Base-by-base conservation (phyloP, 2,888 invertebrate species). In the Timema cristinae region DNA sequence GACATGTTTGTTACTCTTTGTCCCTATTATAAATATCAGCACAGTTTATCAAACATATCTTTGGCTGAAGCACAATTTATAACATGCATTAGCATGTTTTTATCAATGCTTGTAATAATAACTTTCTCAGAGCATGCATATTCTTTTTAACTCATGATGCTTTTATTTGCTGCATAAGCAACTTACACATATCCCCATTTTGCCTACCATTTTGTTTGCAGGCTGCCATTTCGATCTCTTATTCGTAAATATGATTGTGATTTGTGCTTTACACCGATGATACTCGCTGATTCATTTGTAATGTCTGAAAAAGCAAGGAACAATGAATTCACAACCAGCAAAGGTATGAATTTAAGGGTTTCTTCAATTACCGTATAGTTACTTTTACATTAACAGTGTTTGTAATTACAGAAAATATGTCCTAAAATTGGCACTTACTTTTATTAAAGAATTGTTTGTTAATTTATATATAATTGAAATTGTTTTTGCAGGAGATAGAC, bases 191-290 rank as follows among this genome's bases (percentile, higher is more conserved):
- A n/a, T n/a, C n/a, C 15, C 8, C 13, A 66, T n/a, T 32, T 32
- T 10, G 9, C 15, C 47, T 10, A 47, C n/a, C 47, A n/a, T 47
- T 50, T 52, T 71, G 73, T 77, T 82, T 83, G 69, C 78, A 91
- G 91, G 79, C 81, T 94, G 68, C 90, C 92, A 72, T 96, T 95
- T 80, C 85, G 95, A 59, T 85, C 85, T 72, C 82, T 95, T 32
- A 88, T 94, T 2, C 85, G 91, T 73, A 88, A 90, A 74, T 96
- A 95, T 82, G 89, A 89, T 66, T 95, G 94, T 75, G 94, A 98
- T 81, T 81, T 98, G 72, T 91, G 93, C 77, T 98, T 93, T 80
- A 95, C 97, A 0, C 98, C 98, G 0, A 98, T 99, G 98, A 96
- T 98, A 77, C 85, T 98, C 75, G 94, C 98, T 0, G 93, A 96